Evolutionary conservation across 2,888 invertebrate genomes (phyloP), one percentile per base, ranked within the genome.

Genomic region (Brachypterus glaber): DNA sequence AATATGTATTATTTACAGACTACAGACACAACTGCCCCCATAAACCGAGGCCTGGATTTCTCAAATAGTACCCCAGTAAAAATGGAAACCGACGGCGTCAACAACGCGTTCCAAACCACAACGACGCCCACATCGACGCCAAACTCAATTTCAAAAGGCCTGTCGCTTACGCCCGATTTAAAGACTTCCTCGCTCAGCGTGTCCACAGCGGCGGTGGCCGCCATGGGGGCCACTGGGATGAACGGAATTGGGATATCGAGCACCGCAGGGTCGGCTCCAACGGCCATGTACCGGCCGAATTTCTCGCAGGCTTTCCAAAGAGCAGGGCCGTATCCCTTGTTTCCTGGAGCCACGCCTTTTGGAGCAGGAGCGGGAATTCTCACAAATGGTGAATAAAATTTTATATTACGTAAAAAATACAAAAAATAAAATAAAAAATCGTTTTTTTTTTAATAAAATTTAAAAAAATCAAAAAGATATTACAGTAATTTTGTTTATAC

Each of bases 271-370:
- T 57, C 62, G 26, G 69, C 71, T 35, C 73, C 74, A 9, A 72
- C 73, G 41, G 78, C 80, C 35, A 69, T 82, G 65, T 82, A 80
- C 67, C 70, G 82, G 65, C 80, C 80, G 30, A 76, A 80, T 51
- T 82, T 82, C 63, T 77, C 79, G 30, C 79, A 76, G 55, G 79
- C 80, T 16, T 82, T 81, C 55, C 80, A 81, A 40, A 73, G 79
- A 33, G 68, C 73, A 24, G 72, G 71, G 13, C 67, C 71, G 11
- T 71, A 71, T 50, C 72, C 72, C 3, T 64, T 66, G 17, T 67
- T 67, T 52, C 64, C 66, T 2, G 64, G 65, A 16, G 57, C 63
- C 27, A 51, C 57, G 18, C 62, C 65, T 16, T 65, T 66, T 48
- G 54, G 57, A 11, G 44, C 53, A 5, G 54, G 57, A 14, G 51